Percentiles rank a stretch among this genome's conserved stretches.
Conservation (phyloP, 37 sponge, comb jelly and placozoan species). For the Crambe crambe region DNA sequence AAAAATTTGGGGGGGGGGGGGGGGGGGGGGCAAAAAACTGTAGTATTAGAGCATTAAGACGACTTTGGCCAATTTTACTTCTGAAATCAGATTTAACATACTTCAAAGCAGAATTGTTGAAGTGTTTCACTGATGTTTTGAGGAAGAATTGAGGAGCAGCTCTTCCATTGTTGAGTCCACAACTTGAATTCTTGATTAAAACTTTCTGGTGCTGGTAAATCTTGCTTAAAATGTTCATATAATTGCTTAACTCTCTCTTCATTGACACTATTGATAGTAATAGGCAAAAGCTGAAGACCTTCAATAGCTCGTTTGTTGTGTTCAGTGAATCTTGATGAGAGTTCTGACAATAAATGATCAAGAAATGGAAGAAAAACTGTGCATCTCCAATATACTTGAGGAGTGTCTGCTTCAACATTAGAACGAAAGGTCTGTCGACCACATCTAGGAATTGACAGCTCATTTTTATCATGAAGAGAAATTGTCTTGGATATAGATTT, state of each 20-base stretch:
- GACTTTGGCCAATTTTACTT: not conserved
- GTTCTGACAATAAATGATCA: slow-evolving; percentile 13
- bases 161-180: too few relatives aligned
- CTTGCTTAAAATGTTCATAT: not conserved
- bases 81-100: not conserved
- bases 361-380: slow-evolving; percentile 8
- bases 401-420: slow-evolving; percentile 8
- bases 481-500: not conserved
- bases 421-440: not conserved
- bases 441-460: not conserved
- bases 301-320: not conserved
- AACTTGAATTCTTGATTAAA: not conserved
- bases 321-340: not conserved
- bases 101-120: not conserved
- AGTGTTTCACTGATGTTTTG: not conserved
- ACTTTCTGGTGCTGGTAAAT: not conserved
- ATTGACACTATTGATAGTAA: not conserved
- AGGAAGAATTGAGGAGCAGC: not conserved
- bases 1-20: too few relatives aligned
- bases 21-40: too few relatives aligned
- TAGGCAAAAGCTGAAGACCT: not conserved
- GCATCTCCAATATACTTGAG: slow-evolving; percentile 16
- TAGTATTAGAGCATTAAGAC: too few relatives aligned
- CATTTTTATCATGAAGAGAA: not conserved
- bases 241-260: not conserved